Conservation (phyloP, 2,888 invertebrate species). For the Panzeria rudis region DNA sequence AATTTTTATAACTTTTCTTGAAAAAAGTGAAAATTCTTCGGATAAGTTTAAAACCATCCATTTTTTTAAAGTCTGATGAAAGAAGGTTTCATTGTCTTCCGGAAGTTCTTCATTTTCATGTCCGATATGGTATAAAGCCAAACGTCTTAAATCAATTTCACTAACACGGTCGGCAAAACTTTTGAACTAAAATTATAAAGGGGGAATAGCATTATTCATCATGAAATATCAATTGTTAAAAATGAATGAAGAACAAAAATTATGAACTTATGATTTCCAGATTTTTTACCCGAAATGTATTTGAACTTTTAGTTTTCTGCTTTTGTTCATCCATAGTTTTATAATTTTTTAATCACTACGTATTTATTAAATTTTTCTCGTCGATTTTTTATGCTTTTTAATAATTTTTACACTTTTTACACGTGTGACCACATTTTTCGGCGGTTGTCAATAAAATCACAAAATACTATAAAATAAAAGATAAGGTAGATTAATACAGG, state of each 20-base stretch:
- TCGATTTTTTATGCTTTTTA: neutral
- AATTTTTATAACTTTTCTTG: constrained; percentile 89
- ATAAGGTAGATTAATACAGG: too few species aligned
- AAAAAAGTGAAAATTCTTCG: constrained; percentile 91
- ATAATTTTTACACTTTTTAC: constrained; percentile 21
- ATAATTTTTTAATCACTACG: neutral
- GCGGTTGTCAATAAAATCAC: constrained; percentile 36
- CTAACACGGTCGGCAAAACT: constrained; percentile 94
- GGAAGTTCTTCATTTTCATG: constrained; percentile 90
- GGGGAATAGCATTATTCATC: neutral
- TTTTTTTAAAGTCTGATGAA: constrained; percentile 92
- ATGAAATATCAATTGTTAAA: too few species aligned
- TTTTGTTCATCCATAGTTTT: constrained; percentile 68
- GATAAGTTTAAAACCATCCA: constrained; percentile 95
- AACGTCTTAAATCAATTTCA: constrained; percentile 90
- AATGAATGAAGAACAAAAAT: too few species aligned
- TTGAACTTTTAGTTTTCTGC: constrained; percentile 88
- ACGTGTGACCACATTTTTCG: constrained; percentile 66
- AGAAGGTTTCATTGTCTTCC: constrained; percentile 89
- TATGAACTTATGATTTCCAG: neutral
- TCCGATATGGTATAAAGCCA: constrained; percentile 93
- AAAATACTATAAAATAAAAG: too few species aligned
- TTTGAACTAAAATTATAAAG: constrained; percentile 87
- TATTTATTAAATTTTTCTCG: neutral
- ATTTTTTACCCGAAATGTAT: constrained; percentile 89